phyloP scores from a whole-genome alignment of 2,888 invertebrate genomes.

The Dasypolia templi region DNA sequence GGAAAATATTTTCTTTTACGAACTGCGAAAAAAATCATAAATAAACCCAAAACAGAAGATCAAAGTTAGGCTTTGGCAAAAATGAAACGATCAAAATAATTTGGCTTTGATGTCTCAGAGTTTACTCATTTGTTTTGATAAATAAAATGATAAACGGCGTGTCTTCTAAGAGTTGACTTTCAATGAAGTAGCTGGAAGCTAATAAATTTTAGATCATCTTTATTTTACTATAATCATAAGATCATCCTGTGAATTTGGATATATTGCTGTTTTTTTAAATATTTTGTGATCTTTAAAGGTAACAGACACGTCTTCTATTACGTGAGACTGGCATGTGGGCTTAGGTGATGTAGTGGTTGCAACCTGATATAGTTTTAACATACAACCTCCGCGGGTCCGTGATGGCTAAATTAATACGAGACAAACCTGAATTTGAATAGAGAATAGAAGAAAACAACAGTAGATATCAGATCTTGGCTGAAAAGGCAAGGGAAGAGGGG shows the following conservation, averaged over 20 bases:
- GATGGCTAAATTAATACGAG: too few relatives aligned
- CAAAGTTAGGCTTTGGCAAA: slow-evolving; percentile 64
- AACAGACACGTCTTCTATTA: not conserved
- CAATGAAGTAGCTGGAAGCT: slow-evolving; percentile 55
- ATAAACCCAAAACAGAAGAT: slow-evolving; percentile 60
- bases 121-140: slow-evolving; percentile 62
- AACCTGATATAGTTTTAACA: too few relatives aligned
- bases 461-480: too few relatives aligned
- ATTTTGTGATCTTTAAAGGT: too few relatives aligned
- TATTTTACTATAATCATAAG: not conserved
- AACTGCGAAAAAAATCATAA: slow-evolving; percentile 52
- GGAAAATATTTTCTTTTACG: slow-evolving; percentile 49
- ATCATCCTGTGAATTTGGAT: not conserved
- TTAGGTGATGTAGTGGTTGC: too few relatives aligned
- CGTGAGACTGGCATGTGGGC: not conserved
- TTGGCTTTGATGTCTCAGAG: slow-evolving; percentile 67
- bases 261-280: too few relatives aligned
- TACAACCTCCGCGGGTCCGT: too few relatives aligned
- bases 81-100: slow-evolving; percentile 69
- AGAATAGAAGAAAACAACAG: too few relatives aligned
- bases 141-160: slow-evolving; percentile 57
- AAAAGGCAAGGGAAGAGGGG: too few relatives aligned
- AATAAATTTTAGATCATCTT: slow-evolving; percentile 56
- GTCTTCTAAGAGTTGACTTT: slow-evolving; percentile 61
- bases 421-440: too few relatives aligned